Percentiles rank a stretch among this genome's conserved stretches.
Evolutionary conservation across 2,797 vertebrate genomes (phyloP).

Genomic region (Takifugu rubripes): DNA sequence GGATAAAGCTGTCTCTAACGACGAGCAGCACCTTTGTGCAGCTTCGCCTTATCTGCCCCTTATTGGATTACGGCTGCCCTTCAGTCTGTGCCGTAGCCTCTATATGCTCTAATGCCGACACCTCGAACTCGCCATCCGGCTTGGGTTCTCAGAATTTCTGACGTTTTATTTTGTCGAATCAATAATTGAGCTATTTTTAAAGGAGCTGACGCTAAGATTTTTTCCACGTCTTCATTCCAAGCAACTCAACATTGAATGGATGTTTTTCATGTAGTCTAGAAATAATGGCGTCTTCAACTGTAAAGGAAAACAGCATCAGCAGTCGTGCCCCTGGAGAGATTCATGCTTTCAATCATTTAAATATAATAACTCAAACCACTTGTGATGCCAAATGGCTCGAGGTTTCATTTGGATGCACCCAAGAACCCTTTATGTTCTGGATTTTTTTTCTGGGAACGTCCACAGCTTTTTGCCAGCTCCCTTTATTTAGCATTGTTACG

Average conservation of each 20-base stretch:
- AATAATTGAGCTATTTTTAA: conserved; percentile 9
- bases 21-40: conserved; percentile 39
- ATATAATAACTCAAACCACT: too few relatives aligned
- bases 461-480: too few relatives aligned
- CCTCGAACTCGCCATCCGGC: conserved; percentile 17
- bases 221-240: conserved; percentile 11
- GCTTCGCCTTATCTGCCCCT: conserved; percentile 44
- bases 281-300: too few relatives aligned
- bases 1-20: conserved; percentile 42
- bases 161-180: conserved; percentile 16
- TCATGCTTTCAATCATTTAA: too few relatives aligned
- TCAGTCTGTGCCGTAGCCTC: conserved; percentile 34
- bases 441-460: background rate
- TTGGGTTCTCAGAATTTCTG: conserved; percentile 28
- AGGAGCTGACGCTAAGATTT: conserved; percentile 1
- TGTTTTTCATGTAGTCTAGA: background rate
- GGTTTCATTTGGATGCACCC: too few relatives aligned
- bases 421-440: conserved; percentile 9
- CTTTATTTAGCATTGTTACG: too few relatives aligned
- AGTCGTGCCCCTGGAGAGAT: too few relatives aligned
- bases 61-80: conserved; percentile 58
- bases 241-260: conserved; percentile 5
- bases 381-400: too few relatives aligned
- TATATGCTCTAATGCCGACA: conserved; percentile 26
- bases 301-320: too few relatives aligned